Evolutionary conservation across 2,888 invertebrate species (phyloP), one percentile per base, ranked within the genome.

Genomic region (Venusia cambrica): DNA sequence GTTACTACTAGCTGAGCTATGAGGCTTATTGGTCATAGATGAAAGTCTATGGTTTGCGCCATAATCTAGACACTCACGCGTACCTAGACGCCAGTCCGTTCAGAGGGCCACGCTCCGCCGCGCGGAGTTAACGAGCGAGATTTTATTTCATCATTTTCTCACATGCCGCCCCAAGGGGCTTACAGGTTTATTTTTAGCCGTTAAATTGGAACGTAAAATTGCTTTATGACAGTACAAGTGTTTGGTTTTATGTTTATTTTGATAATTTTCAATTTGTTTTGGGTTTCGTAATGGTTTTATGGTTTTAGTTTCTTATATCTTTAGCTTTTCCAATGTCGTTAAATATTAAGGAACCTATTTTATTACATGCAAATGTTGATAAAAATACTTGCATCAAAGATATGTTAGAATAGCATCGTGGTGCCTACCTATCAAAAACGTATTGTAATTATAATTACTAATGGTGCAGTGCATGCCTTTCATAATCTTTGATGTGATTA

Each of bases 41-140:
- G 2, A 11, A 20, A 20, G 20, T 20, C 11, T 20, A 9, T 11
- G 11, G 17, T 13, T 17, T 16, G 4, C 14, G 11, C 16, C 36
- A 16, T 13, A 1, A 9, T 12, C 29, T 24, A 21, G 19, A 19
- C 7, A 12, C 22, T 13, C 4, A 7, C 13, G 22, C 19, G 19
- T 22, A 7, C 18, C 35, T 21, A 22, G 22, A 1, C 22, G 6
- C 13, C 11, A 60, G 66, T 58, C 68, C 55, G 67, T 73, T 72
- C 63, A 68, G 52, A 47, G 50, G 48, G 56, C 57, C 50, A 66
- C 75, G 74, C 72, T 62, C 51, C 72, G 56, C 56, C 67, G 75
- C 74, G 57, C 69, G 52, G 47, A 72, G 74, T 73, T 81, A 81
- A 79, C 79, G 79, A 79, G 77, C 60, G 51, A 53, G 65, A 67